phyloP scores from a whole-genome alignment of 2,113 vertebrate genomes.

The Bubo scandiacus region DNA sequence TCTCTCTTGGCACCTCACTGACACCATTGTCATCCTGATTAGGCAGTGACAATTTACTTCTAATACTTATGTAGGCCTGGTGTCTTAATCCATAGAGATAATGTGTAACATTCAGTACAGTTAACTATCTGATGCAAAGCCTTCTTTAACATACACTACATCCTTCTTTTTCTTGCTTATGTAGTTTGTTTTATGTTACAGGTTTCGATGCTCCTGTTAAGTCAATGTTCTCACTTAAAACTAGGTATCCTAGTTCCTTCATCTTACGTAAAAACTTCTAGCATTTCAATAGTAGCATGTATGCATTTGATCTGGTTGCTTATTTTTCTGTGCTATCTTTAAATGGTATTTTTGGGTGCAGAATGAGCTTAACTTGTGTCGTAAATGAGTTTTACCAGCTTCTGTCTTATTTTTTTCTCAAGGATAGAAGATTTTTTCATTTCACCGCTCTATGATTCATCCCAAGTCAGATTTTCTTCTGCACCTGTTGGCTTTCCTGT shows the following conservation, averaged over 20 bases:
- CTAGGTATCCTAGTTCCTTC: neutral
- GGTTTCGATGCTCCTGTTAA: neutral
- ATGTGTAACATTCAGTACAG: neutral
- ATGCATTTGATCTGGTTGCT: neutral
- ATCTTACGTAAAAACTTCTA: neutral
- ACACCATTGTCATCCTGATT: conserved; percentile 10
- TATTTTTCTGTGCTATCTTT: neutral
- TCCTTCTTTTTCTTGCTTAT: neutral
- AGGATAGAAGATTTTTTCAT: neutral
- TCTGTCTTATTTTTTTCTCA: neutral
- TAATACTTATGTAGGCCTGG: neutral
- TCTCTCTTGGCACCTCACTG: conserved; percentile 4
- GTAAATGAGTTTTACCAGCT: neutral
- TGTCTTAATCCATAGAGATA: neutral
- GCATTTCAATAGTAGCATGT: neutral
- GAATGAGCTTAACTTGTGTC: neutral
- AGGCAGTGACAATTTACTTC: neutral
- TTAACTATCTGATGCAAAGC: neutral
- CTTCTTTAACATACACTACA: neutral
- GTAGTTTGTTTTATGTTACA: neutral
- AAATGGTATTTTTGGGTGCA: neutral
- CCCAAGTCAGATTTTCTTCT: neutral
- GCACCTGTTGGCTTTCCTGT: neutral
- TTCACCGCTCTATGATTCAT: neutral
- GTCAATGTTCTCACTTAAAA: neutral